These are phyloP conservation scores for Sebastes minor DNA, from an alignment of 2,797 vertebrate genomes.

Conservation along the genomic window DNA sequence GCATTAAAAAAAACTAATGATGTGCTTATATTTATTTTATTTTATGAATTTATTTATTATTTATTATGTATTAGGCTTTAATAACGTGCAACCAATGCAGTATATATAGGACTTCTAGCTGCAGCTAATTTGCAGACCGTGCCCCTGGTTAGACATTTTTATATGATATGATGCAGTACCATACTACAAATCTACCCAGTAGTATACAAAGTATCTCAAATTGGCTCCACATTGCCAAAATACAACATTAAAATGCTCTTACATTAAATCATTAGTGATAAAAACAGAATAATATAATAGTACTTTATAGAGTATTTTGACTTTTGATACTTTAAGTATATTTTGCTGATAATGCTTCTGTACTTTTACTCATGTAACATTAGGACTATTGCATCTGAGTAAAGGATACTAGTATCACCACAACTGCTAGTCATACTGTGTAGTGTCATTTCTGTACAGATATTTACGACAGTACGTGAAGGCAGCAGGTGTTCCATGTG, in stretches of 20 bases:
- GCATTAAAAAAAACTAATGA: background rate
- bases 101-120: no score
- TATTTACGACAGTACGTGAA: conserved; percentile 18
- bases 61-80: no score
- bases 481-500: background rate
- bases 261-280: no score
- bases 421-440: background rate
- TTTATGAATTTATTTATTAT: background rate
- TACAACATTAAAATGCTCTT: background rate
- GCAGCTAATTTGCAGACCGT: no score
- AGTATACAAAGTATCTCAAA: background rate
- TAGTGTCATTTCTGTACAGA: rapidly evolving
- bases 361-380: background rate
- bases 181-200: background rate
- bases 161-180: background rate
- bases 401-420: background rate
- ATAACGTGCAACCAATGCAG: no score
- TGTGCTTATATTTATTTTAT: background rate
- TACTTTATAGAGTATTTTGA: background rate
- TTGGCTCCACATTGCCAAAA: background rate
- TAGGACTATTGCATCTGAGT: background rate
- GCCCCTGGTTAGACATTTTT: no score
- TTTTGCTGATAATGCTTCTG: background rate
- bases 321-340: background rate
- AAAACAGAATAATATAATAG: background rate